Conservation (phyloP, 1,140 invertebrate genomes). For the Ceratosolen fusciceps region DNA sequence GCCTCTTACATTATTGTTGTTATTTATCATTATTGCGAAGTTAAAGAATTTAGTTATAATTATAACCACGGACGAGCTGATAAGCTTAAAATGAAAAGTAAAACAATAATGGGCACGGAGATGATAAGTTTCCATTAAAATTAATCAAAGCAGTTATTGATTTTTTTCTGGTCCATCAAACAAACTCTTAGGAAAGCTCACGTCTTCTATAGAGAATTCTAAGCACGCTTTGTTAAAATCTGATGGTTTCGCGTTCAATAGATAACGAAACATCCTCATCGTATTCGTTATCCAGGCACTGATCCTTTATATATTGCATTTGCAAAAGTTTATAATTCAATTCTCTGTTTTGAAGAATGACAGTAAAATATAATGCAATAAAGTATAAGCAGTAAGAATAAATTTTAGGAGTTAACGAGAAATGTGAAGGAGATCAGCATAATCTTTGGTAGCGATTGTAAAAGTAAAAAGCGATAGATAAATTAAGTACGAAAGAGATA, state of each 20-base stretch:
- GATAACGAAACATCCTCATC: constrained; percentile 38
- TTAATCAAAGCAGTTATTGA: constrained; percentile 36
- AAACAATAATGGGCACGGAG: background rate
- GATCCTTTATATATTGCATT: constrained; percentile 19
- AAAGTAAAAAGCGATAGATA: background rate
- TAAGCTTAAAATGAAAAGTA: background rate
- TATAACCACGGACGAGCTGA: background rate
- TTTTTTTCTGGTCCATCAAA: constrained; percentile 11
- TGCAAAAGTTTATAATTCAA: constrained; percentile 39
- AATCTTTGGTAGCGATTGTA: background rate
- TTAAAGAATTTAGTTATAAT: too few relatives aligned
- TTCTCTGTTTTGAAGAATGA: constrained; percentile 28
- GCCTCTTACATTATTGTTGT: too few relatives aligned
- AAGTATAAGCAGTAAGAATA: background rate
- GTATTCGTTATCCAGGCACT: constrained; percentile 31
- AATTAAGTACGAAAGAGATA: background rate
- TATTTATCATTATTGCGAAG: too few relatives aligned
- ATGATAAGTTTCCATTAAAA: constrained; percentile 21
- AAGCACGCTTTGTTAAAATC: constrained; percentile 42
- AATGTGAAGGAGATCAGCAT: background rate
- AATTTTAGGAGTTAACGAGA: too few relatives aligned
- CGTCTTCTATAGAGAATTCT: constrained; percentile 14
- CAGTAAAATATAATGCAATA: background rate
- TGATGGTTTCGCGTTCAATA: constrained; percentile 23
- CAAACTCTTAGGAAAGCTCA: constrained; percentile 5